Evolutionary conservation across 2,113 vertebrate genomes (phyloP), one percentile per base, ranked within the genome.

Genomic region (Strix uralensis): DNA sequence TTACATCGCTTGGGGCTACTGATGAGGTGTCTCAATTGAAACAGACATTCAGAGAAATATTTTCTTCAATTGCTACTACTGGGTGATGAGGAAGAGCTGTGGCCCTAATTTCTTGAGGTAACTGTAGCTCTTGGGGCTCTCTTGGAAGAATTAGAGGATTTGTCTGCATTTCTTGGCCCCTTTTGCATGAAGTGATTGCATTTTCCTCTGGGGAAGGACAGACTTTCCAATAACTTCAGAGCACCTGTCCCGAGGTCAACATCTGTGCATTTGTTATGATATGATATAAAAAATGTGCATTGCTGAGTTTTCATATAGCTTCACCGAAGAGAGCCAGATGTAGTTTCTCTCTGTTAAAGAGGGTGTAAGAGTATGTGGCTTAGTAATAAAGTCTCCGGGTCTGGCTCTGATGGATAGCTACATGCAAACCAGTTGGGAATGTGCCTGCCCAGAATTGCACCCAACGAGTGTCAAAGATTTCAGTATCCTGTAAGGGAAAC

Each of bases 391-490:
- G 20, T 12, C 65, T 91, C 57, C 62, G 61, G 55, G 30, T 54
- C 54, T 55, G 67, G 57, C 13, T 58, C 27, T 63, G 74, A 13
- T 11, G 5, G 46, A 72, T 0, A 47, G 9, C 27, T 55, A 1
- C 40, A 16, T 16, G 7, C 62, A 46, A 15, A 66, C 29, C 2
- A 3, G 9, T 4, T 63, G 69, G 67, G 40, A 72, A 89, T 49
- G 8, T 29, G 38, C 5, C 21, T 67, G 26, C 20, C 47, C 20
- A 67, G 59, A 88, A 80, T 36, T 11, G 10, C 32, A 19, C 8
- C 46, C 63, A 38, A 29, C 0, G 0, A 2, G 10, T 32, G 49
- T 11, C 71, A 62, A 21, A n/a, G 46, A 22, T 13, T 61, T 44
- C 63, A 17, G 15, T 9, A 8, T 36, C 32, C 42, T 69, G 47